Conservation (phyloP, 2,113 vertebrate species). For the Myiozetetes cayanensis region DNA sequence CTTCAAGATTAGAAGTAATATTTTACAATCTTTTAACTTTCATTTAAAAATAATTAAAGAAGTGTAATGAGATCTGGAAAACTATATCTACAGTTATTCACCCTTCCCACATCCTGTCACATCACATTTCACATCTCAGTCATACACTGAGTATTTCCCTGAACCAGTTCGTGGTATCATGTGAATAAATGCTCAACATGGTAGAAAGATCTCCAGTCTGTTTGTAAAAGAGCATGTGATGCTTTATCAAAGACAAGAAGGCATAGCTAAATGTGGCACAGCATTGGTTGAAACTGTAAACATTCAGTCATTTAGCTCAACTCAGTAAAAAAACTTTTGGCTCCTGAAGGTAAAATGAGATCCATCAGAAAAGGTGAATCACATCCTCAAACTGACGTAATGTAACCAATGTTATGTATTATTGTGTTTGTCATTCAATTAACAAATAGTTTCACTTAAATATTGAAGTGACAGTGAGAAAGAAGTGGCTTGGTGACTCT, state of each 20-base stretch:
- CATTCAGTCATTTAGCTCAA: neutral
- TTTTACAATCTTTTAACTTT: neutral
- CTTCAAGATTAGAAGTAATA: neutral
- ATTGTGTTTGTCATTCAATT: neutral
- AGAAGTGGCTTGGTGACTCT: neutral
- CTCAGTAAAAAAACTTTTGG: neutral
- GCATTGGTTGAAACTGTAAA: neutral
- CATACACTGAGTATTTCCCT: neutral
- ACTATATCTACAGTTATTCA: neutral
- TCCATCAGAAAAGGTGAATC: neutral
- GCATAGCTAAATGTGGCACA: neutral
- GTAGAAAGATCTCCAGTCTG: neutral
- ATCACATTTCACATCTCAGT: neutral
- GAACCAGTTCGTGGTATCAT: conserved; percentile 1
- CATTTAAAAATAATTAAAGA: neutral
- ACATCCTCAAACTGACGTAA: neutral
- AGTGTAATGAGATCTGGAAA: neutral
- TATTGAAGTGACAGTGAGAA: neutral
- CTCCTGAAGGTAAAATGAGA: neutral
- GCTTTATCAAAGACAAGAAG: neutral
- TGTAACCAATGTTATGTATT: neutral
- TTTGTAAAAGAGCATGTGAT: neutral
- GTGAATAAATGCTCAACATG: neutral
- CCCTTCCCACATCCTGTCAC: neutral
- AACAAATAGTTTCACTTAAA: neutral